A percentile compares a stretch with the other conserved stretches of the same genome.
Evolutionary conservation across 2,797 vertebrate species (phyloP).

Genomic region (Brachymystax lenok): DNA sequence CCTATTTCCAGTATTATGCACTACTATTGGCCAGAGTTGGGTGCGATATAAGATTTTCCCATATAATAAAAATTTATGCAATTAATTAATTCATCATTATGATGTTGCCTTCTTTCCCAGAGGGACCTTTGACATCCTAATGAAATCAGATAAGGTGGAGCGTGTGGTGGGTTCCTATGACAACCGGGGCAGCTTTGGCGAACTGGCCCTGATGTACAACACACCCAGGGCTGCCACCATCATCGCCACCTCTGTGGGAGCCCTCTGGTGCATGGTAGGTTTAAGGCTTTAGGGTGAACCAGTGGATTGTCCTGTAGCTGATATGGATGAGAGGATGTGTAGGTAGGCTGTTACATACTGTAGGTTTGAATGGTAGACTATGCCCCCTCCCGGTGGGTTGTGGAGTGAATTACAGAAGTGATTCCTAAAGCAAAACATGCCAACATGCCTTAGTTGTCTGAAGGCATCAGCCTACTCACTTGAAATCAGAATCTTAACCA

Average conservation of each 20-base stretch:
- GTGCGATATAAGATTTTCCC: not conserved
- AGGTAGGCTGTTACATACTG: not conserved
- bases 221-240: slow-evolving; percentile 97
- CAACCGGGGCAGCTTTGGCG: slow-evolving; percentile 95
- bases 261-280: slow-evolving; percentile 98
- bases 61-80: not conserved
- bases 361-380: not conserved
- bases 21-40: slow-evolving; percentile 53
- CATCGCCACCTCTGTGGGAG: slow-evolving; percentile 91
- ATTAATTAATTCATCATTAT: not conserved
- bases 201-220: slow-evolving; percentile 99
- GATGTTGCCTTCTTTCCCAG: slow-evolving; percentile 65
- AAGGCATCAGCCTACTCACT: not conserved
- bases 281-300: not conserved
- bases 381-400: not conserved
- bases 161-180: slow-evolving; percentile 92
- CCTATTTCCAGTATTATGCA: not conserved
- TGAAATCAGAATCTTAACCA: too few relatives aligned
- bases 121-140: slow-evolving; percentile 91
- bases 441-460: not conserved
- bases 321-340: not conserved
- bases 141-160: slow-evolving; percentile 85
- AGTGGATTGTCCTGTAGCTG: not conserved
- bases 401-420: not conserved
- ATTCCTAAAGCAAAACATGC: not conserved